Percentiles rank a stretch among this genome's conserved stretches.
phyloP scores from a whole-genome alignment of 2,888 invertebrate species.

The Drosophila gaucha region DNA sequence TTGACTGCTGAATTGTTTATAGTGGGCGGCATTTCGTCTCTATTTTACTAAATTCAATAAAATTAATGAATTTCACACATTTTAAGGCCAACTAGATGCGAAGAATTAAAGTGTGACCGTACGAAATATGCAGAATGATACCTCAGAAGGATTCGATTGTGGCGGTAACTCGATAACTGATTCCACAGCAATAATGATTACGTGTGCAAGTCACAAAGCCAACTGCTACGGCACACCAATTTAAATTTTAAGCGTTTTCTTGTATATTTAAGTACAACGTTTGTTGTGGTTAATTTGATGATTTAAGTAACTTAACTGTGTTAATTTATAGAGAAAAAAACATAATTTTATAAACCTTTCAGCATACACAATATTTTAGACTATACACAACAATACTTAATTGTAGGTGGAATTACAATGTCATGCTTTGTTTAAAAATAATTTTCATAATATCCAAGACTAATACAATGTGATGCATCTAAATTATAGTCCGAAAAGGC shows the following conservation, averaged over 20 bases:
- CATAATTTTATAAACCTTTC: no score
- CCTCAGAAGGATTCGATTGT: neutral
- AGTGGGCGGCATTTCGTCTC: constrained; percentile 89
- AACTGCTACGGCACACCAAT: neutral
- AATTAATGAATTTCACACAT: neutral
- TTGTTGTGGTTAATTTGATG: neutral
- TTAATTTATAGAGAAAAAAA: no score
- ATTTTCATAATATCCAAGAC: neutral
- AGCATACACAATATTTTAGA: no score
- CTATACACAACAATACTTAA: no score
- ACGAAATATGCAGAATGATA: neutral
- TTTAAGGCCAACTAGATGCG: constrained; percentile 17
- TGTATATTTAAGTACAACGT: neutral
- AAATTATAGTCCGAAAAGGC: neutral
- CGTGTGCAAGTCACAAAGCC: constrained; percentile 7
- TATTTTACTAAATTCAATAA: neutral
- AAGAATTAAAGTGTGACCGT: constrained; percentile 32
- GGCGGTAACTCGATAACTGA: constrained; percentile 30
- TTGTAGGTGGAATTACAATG: no score
- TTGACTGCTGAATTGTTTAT: constrained; percentile 87
- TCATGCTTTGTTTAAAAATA: neutral
- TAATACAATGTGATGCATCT: neutral
- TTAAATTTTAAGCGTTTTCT: neutral
- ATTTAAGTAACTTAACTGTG: neutral
- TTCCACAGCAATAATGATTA: neutral